Conservation (phyloP, 2,797 vertebrate genomes). For the Adrianichthys oophorus region DNA sequence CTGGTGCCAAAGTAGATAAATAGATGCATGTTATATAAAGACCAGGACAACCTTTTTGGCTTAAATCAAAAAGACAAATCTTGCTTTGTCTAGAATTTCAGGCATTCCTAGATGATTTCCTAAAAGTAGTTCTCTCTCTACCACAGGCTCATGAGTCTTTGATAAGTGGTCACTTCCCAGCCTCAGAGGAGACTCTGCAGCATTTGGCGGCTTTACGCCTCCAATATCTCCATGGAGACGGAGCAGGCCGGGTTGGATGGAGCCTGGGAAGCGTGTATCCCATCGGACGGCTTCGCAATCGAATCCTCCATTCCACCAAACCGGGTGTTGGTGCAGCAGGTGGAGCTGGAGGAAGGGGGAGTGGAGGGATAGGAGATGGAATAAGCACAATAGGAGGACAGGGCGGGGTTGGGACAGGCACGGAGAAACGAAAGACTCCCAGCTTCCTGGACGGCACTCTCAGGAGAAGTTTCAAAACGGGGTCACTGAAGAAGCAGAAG, state of each 20-base stretch:
- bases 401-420: slow-evolving; percentile 43
- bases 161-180: slow-evolving; percentile 92
- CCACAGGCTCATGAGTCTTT: slow-evolving; percentile 90
- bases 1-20: no score
- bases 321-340: slow-evolving; percentile 66
- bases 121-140: slow-evolving; percentile 5
- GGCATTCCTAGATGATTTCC: neutral
- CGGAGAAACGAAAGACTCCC: slow-evolving; percentile 85
- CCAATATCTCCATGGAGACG: slow-evolving; percentile 89
- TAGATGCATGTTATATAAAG: no score
- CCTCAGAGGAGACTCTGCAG: slow-evolving; percentile 89
- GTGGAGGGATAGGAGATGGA: slow-evolving; percentile 52
- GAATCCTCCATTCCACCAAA: slow-evolving; percentile 90
- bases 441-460: slow-evolving; percentile 91
- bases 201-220: slow-evolving; percentile 87
- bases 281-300: slow-evolving; percentile 85
- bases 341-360: slow-evolving; percentile 60
- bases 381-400: slow-evolving; percentile 54
- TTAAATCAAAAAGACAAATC: no score
- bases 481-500: slow-evolving; percentile 90
- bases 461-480: slow-evolving; percentile 90
- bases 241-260: slow-evolving; percentile 84
- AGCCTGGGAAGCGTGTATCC: slow-evolving; percentile 87
- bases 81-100: neutral
- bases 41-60: no score